Evolutionary conservation across 1,140 invertebrate species (phyloP).

Genomic region (Nomia melanderi): DNA sequence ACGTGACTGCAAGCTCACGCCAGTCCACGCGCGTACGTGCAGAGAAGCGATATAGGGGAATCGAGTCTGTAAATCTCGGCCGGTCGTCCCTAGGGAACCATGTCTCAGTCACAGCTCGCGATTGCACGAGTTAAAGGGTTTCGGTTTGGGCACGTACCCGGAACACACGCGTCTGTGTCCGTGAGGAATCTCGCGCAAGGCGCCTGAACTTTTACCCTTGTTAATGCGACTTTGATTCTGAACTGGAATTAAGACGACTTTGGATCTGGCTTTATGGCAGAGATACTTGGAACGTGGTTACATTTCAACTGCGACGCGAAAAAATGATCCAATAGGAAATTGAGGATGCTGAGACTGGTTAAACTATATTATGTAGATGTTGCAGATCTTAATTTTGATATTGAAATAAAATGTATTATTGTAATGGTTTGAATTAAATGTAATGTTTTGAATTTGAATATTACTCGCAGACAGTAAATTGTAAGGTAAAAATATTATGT

Average conservation of each 20-base stretch:
- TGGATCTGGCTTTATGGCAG: not conserved
- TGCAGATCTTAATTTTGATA: no score
- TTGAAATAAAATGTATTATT: no score
- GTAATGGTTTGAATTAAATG: no score
- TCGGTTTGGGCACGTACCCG: conserved; percentile 25
- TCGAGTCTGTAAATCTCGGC: conserved; percentile 76
- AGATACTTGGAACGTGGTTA: not conserved
- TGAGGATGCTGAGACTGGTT: no score
- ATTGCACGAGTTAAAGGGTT: conserved; percentile 72
- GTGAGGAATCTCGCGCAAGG: conserved; percentile 13
- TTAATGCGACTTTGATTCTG: conserved; percentile 73
- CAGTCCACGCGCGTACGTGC: conserved; percentile 24
- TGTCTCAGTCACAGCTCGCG: conserved; percentile 77
- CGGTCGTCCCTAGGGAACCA: conserved; percentile 72
- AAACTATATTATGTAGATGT: no score
- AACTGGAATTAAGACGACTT: not conserved
- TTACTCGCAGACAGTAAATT: no score
- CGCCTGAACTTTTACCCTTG: conserved; percentile 55
- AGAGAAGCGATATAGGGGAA: conserved; percentile 54
- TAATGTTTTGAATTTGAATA: no score
- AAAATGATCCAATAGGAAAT: not conserved
- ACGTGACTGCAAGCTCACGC: conserved; percentile 8
- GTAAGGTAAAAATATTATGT: no score
- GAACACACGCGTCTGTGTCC: conserved; percentile 9
- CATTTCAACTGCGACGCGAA: not conserved